phyloP scores from a whole-genome alignment of 2,797 vertebrate genomes.

The Sebastes kiyomatsui region DNA sequence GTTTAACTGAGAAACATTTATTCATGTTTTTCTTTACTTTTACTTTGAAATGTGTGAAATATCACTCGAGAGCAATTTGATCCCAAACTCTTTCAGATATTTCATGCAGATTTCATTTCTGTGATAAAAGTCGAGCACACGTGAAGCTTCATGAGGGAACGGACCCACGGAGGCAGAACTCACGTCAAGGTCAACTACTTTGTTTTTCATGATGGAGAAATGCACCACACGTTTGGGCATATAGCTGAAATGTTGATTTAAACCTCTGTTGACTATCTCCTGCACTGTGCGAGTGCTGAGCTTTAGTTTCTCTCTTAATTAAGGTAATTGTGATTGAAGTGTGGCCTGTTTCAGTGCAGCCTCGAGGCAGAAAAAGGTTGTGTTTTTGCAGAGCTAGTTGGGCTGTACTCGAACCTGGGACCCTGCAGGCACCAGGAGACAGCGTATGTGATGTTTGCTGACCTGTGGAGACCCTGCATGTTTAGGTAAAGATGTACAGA shows the following conservation, averaged over 20 bases:
- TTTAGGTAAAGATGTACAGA: slow-evolving; percentile 50
- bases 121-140: neutral
- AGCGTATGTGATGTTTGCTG: slow-evolving; percentile 64
- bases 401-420: slow-evolving; percentile 58
- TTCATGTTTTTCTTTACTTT: slow-evolving; percentile 61
- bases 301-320: slow-evolving; percentile 76
- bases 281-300: slow-evolving; percentile 61
- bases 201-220: slow-evolving; percentile 67
- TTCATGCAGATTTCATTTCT: neutral
- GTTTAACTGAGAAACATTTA: slow-evolving; percentile 62
- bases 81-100: slow-evolving; percentile 1
- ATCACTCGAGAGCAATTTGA: slow-evolving; percentile 23
- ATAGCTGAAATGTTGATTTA: slow-evolving; percentile 71
- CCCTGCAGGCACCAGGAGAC: slow-evolving; percentile 61
- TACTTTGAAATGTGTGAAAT: slow-evolving; percentile 47
- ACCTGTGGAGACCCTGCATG: slow-evolving; percentile 59
- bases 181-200: slow-evolving; percentile 41
- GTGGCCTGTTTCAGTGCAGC: slow-evolving; percentile 72
- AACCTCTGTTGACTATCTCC: slow-evolving; percentile 64
- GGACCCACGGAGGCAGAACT: neutral
- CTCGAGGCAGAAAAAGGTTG: slow-evolving; percentile 67
- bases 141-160: neutral
- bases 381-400: slow-evolving; percentile 70
- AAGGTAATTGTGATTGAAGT: slow-evolving; percentile 82
- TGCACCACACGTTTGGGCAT: slow-evolving; percentile 41